Evolutionary conservation across 2,888 invertebrate species (phyloP).

Genomic region (Cheilosia scutellata): DNA sequence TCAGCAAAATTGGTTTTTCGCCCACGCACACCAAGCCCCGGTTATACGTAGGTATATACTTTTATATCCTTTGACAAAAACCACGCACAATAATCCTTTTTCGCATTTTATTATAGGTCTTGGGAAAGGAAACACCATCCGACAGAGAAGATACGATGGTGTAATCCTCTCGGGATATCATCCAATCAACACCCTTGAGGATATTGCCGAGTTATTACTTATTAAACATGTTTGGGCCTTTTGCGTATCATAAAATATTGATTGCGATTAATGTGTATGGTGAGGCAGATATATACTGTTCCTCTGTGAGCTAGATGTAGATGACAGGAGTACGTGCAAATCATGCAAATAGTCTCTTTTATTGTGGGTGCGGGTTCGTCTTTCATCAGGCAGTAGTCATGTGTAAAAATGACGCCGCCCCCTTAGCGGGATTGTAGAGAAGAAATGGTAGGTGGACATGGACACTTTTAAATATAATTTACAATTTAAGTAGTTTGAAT

Average conservation of each 20-base stretch:
- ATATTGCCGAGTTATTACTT: constrained; percentile 43
- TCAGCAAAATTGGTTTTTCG: constrained; percentile 40
- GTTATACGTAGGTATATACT: no score
- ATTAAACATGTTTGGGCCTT: constrained; percentile 45
- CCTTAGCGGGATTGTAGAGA: background rate
- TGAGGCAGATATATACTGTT: background rate
- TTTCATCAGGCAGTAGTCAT: constrained; percentile 11
- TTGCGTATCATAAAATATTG: constrained; percentile 45
- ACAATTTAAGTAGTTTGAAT: no score
- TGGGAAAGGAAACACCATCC: background rate
- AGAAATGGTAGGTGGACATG: background rate
- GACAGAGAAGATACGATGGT: background rate
- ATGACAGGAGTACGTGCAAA: constrained; percentile 17
- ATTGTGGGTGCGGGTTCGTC: background rate
- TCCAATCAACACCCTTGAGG: constrained; percentile 54
- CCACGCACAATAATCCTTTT: constrained; percentile 22
- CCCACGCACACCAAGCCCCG: background rate
- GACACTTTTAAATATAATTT: background rate
- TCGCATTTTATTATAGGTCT: constrained; percentile 20
- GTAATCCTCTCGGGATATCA: constrained; percentile 31
- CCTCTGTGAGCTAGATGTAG: constrained; percentile 17
- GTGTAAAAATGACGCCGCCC: background rate
- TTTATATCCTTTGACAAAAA: constrained; percentile 9
- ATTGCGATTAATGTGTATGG: constrained; percentile 30
- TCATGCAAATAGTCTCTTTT: constrained; percentile 15